Evolutionary conservation across 2,797 vertebrate genomes (phyloP).

Genomic region (Rhabdomys pumilio): DNA sequence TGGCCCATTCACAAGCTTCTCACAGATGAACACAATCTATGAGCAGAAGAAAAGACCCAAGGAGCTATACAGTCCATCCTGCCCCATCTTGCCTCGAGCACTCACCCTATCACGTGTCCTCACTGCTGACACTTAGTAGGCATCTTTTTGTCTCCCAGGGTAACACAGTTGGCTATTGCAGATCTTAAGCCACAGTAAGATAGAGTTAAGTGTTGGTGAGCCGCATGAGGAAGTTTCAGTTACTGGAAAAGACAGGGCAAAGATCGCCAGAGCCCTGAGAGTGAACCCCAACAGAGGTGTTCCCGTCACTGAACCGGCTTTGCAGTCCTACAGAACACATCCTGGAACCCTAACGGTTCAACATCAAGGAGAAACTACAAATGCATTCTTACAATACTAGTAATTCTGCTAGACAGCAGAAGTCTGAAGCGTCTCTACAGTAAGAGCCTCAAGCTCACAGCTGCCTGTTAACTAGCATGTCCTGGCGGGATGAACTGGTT

Average conservation of each 20-base stretch:
- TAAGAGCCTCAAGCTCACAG: neutral
- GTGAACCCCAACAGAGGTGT: neutral
- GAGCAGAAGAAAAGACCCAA: neutral
- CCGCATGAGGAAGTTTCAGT: neutral
- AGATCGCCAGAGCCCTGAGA: neutral
- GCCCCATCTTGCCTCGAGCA: accelerated
- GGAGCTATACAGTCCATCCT: neutral
- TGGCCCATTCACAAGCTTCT: neutral
- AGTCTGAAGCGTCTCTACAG: neutral
- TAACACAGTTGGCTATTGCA: neutral
- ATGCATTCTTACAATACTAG: neutral
- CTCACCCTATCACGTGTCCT: neutral
- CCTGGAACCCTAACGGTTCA: neutral
- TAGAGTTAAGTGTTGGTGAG: neutral
- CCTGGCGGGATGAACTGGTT: neutral
- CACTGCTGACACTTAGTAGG: neutral
- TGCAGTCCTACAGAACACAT: neutral
- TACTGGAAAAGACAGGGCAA: neutral
- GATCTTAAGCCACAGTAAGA: neutral
- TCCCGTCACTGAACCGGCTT: neutral
- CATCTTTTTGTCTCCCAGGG: neutral
- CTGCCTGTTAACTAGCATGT: neutral
- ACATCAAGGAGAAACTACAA: neutral
- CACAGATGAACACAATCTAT: neutral
- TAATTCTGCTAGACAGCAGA: neutral